Percentiles rank a stretch among this genome's conserved stretches.
phyloP scores from a whole-genome alignment of 2,113 vertebrate genomes.

The Abramis brama region DNA sequence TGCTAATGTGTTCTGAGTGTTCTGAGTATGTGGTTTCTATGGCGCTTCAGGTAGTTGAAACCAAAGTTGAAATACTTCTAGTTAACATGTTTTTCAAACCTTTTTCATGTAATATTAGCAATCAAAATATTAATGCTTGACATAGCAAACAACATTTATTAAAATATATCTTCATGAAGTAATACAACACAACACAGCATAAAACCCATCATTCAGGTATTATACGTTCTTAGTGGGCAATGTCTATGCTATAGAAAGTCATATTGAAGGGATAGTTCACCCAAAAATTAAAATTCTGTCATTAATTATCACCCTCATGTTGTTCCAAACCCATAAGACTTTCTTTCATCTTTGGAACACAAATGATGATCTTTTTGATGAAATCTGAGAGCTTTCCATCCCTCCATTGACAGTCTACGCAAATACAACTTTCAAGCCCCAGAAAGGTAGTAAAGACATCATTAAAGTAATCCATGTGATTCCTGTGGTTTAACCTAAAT shows the following conservation, averaged over 20 bases:
- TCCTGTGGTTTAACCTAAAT: too few relatives aligned
- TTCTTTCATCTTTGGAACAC: too few relatives aligned
- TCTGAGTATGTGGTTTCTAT: neutral
- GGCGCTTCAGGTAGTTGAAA: too few relatives aligned
- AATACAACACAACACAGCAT: neutral
- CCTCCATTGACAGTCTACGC: too few relatives aligned
- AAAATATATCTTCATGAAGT: neutral
- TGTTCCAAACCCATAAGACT: too few relatives aligned
- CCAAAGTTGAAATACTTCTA: neutral
- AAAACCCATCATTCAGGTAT: neutral
- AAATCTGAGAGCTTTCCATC: too few relatives aligned
- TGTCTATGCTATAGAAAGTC: neutral
- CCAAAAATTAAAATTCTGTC: too few relatives aligned
- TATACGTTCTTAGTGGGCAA: neutral
- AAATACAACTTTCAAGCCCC: too few relatives aligned
- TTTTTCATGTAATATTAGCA: neutral
- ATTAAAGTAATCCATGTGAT: too few relatives aligned
- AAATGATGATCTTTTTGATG: too few relatives aligned
- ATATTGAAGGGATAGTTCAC: neutral
- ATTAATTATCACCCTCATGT: too few relatives aligned
- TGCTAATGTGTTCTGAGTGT: neutral
- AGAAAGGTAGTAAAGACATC: too few relatives aligned
- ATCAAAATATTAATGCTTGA: neutral
- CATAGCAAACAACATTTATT: neutral
- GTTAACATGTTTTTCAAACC: neutral